Base-by-base conservation (phyloP, 2,888 invertebrate genomes). In the Lasius platythorax region DNA sequence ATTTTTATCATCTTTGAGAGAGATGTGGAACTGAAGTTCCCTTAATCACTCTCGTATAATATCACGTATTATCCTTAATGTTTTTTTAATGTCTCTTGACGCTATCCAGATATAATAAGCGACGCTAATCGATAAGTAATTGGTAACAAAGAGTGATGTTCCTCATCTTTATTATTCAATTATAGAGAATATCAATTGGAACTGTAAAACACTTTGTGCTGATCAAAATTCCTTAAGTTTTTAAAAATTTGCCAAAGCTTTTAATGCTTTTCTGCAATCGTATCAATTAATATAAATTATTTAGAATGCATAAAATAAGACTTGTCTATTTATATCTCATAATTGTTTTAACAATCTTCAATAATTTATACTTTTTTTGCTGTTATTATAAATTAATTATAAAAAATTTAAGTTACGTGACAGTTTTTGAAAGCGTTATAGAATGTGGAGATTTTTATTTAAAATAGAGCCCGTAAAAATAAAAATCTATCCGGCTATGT, bases 1-100 rank as follows among this genome's bases (percentile, higher is more conserved):
- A 79, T 73, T 37, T 73, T 37, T 61, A 81, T 61, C 37, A 37
- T 46, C 61, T 50, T 12, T 37, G 28, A 50, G 46, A 68, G 15
- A 28, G 4, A 33, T 46, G 9, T 33, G 12, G 23, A 5, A 58
- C 15, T n/a, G 50, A 53, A 50, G 8, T 37, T 46, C 9, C 15
- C 28, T 46, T 72, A 67, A 78, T 46, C 43, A 43, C 9, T 15
- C 18, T 50, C n/a, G 12, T 23, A 79, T 23, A 79, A 61, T 23
- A 61, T 68, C 33, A 18, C 33, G 28, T 53, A n/a, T 53, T 53
- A 53, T 30, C 1, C 61, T 63, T 61, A 73, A 81, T 73, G 50
- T 37, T 28, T 30, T 37, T 67, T 56, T n/a, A 72, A 79, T 23
- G 43, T 12, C 56, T 70, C 33, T 50, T 68, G 15, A 70, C 11